Base-by-base conservation (phyloP, 2,113 vertebrate genomes). In the Sinocyclocheilus anophthalmus region DNA sequence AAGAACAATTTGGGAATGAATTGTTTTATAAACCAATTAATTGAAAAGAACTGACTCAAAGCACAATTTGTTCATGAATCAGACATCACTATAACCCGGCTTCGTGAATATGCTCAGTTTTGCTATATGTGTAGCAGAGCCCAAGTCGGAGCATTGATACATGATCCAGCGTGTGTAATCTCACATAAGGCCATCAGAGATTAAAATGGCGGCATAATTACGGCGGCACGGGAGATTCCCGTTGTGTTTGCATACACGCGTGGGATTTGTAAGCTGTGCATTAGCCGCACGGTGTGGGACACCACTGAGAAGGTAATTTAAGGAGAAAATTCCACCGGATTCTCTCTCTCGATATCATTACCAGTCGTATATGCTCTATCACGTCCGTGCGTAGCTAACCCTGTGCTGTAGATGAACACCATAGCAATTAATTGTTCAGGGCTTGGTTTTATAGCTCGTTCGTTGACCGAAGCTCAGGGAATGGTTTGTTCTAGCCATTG, bases 401-500 rank as follows among this genome's bases (percentile, higher is more conserved):
- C 86, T 78, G 50, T 50, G 57, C 84, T 84, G 85, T 84, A 90
- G 89, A 90, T 84, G 89, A 90, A 89, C 87, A 83, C 90, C 83
- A 81, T 67, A 61, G 90, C 88, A 85, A 90, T 91, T 92, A 92
- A 92, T 92, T 90, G 91, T 89, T 92, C 87, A 87, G 90, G 79
- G 85, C 89, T 90, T 86, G 89, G 85, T 87, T 89, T 89, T 90
- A 90, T 90, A 85, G 88, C 90, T 88, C 48, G 85, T 90, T 89
- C 89, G 81, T 89, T 92, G 91, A 91, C 91, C 91, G 88, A 91
- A 92, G 91, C 89, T 86, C 84, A 39, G 86, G 76, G 88, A 89
- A 85, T 39, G 89, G 92, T 91, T 91, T 93, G 91, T 92, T 94
- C 90, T 91, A 90, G 88, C 85, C 90, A 93, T 90, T 94, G 88